A percentile compares a stretch with the other conserved stretches of the same genome.
phyloP scores from a whole-genome alignment of 1,140 invertebrate genomes.

The Panagrolaimus sp. region DNA sequence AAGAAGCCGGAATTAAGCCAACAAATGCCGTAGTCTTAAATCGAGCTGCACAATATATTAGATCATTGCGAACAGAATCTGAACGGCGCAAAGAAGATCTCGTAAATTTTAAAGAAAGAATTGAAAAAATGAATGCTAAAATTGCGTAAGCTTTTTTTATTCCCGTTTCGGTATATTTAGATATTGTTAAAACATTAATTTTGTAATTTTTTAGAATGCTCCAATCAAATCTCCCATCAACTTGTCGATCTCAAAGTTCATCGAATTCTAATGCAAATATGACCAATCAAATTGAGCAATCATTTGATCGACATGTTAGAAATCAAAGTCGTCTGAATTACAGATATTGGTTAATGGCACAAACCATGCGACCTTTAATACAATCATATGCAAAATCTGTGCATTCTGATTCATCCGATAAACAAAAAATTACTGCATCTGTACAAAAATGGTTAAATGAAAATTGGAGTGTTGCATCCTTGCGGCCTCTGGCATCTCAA shows the following conservation, averaged over 20 bases:
- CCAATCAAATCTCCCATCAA: conserved; percentile 43
- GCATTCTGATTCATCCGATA: conserved; percentile 31
- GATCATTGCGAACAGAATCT: conserved; percentile 23
- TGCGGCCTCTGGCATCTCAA: conserved; percentile 41
- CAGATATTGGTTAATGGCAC: conserved; percentile 47
- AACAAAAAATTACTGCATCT: conserved; percentile 24
- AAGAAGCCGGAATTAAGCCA: conserved; percentile 40
- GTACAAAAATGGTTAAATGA: conserved; percentile 31
- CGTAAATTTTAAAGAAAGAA: conserved; percentile 6
- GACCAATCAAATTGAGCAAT: conserved; percentile 40
- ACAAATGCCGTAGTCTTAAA: conserved; percentile 49
- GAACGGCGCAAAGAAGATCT: conserved; percentile 6
- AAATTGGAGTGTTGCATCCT: conserved; percentile 33
- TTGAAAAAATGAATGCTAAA: conserved; percentile 29
- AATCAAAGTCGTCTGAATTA: conserved; percentile 39
- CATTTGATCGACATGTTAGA: conserved; percentile 44
- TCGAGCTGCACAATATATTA: conserved; percentile 43
- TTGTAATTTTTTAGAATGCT: conserved; percentile 32
- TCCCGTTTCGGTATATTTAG: not conserved
- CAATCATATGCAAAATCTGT: conserved; percentile 37
- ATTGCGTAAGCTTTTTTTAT: conserved; percentile 37
- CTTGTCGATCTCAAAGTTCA: conserved; percentile 22
- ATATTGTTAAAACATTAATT: not conserved
- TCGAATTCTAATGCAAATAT: conserved; percentile 30
- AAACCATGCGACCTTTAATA: conserved; percentile 43